phyloP scores from a whole-genome alignment of 2,113 vertebrate genomes.

The Petromus typicus region DNA sequence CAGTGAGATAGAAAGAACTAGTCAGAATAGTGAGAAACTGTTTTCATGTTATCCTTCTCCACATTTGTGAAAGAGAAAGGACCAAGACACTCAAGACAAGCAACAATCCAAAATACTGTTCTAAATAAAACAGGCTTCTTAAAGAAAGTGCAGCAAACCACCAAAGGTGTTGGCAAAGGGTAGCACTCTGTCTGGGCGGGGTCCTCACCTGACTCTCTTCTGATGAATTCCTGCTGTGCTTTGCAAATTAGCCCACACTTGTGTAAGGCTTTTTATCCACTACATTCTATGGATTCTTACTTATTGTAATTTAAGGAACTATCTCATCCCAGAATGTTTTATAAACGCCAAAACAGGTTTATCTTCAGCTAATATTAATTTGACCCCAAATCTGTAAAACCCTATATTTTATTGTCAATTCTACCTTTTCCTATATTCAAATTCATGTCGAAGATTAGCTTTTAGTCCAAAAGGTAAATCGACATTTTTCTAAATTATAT shows the following conservation, averaged over 20 bases:
- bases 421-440: background rate
- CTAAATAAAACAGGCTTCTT: background rate
- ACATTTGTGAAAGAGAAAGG: background rate
- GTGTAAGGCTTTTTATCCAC: background rate
- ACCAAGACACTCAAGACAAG: background rate
- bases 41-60: background rate
- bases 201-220: background rate
- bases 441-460: background rate
- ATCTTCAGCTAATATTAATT: constrained; percentile 38
- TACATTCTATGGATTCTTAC: background rate
- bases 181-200: no score
- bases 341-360: background rate
- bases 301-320: background rate
- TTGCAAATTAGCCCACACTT: background rate
- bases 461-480: background rate
- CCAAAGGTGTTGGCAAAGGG: background rate
- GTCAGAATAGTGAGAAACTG: background rate
- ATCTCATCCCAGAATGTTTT: constrained; percentile 3
- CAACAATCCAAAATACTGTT: background rate
- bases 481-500: background rate
- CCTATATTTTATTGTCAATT: background rate
- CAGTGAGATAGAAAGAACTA: background rate
- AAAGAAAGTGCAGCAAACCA: background rate
- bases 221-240: background rate
- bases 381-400: background rate